Percentiles rank a stretch among this genome's conserved stretches.
phyloP scores from a whole-genome alignment of 2,797 vertebrate genomes.

The Smutsia gigantea region DNA sequence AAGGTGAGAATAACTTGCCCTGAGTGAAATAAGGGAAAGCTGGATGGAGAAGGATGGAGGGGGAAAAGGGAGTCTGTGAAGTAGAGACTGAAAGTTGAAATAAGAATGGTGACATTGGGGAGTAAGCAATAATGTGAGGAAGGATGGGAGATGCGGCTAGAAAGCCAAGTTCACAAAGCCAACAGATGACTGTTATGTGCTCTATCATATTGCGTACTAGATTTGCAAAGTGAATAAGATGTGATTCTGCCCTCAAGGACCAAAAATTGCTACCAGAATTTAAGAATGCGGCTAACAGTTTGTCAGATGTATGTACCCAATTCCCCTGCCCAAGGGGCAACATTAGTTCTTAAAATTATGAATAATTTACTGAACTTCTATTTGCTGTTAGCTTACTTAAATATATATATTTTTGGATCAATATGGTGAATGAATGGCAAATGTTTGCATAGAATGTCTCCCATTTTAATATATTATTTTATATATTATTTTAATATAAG shows the following conservation, averaged over 20 bases:
- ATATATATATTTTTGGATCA: background rate
- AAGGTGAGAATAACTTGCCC: background rate
- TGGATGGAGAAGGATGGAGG: background rate
- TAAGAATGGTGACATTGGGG: background rate
- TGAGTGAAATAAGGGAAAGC: background rate
- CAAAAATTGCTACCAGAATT: background rate
- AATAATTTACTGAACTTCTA: background rate
- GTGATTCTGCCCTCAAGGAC: background rate
- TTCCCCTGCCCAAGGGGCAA: background rate
- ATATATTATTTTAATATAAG: background rate
- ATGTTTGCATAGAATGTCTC: background rate
- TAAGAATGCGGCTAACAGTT: background rate
- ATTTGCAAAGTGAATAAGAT: background rate
- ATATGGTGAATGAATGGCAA: background rate
- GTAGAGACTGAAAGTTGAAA: background rate
- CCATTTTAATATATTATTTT: background rate
- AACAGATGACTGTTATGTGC: background rate
- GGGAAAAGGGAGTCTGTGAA: background rate
- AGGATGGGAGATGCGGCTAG: background rate
- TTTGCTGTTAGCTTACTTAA: constrained; percentile 8
- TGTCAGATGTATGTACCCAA: background rate
- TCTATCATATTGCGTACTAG: background rate
- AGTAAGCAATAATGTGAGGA: background rate
- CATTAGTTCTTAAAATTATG: background rate
- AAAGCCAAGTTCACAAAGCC: background rate